Conservation (phyloP, 2,888 invertebrate species). For the Selenia dentaria region DNA sequence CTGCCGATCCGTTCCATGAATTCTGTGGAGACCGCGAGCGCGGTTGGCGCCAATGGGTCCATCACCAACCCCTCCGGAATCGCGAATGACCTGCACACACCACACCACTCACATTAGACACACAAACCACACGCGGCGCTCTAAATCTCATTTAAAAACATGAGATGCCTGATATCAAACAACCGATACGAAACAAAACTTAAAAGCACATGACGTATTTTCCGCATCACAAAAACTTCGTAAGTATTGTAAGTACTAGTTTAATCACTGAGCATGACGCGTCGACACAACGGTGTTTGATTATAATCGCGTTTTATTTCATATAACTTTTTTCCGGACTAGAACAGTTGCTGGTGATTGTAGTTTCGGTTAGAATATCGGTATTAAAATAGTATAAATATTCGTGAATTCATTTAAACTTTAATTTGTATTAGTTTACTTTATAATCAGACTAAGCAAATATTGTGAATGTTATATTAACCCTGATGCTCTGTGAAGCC, state of each 20-base stretch:
- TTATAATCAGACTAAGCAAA: slow-evolving; percentile 11
- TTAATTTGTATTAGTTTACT: too few species aligned
- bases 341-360: too few species aligned
- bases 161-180: too few species aligned
- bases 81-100: slow-evolving; percentile 67
- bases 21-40: slow-evolving; percentile 73
- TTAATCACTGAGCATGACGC: neutral
- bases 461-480: slow-evolving; percentile 24
- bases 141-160: neutral
- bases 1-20: slow-evolving; percentile 78
- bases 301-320: too few species aligned
- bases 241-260: too few species aligned
- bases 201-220: slow-evolving; percentile 8
- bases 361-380: too few species aligned
- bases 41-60: slow-evolving; percentile 76
- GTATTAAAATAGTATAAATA: too few species aligned
- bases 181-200: neutral
- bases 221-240: too few species aligned
- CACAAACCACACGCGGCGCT: neutral
- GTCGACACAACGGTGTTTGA: slow-evolving; percentile 1
- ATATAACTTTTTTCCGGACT: too few species aligned
- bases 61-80: slow-evolving; percentile 77
- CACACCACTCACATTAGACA: slow-evolving; percentile 20
- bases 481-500: slow-evolving; percentile 29
- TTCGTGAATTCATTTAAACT: too few species aligned